phyloP scores from a whole-genome alignment of 2,797 vertebrate species.

The Gymnoscopelus braueri region DNA sequence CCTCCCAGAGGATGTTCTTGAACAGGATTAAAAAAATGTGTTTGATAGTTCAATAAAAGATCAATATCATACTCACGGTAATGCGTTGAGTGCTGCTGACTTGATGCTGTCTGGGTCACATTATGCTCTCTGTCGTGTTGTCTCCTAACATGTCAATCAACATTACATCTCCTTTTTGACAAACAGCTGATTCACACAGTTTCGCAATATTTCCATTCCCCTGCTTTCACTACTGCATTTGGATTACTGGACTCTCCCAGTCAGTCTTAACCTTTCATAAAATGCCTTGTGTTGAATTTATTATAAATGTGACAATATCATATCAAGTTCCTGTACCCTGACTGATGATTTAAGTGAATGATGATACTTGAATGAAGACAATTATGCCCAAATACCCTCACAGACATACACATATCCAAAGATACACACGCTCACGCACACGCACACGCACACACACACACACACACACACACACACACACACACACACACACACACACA shows the following conservation, averaged over 20 bases:
- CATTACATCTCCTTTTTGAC: background rate
- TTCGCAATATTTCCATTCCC: constrained; percentile 55
- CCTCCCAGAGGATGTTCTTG: background rate
- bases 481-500: constrained; percentile 16
- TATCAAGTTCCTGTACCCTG: no score
- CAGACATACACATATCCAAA: no score
- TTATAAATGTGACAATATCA: background rate
- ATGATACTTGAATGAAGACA: no score
- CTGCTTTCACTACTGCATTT: constrained; percentile 72
- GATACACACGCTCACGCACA: no score
- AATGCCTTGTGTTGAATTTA: background rate
- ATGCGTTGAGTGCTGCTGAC: constrained; percentile 25
- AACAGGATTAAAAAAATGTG: background rate
- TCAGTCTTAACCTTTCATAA: constrained; percentile 1
- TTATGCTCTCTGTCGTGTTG: constrained; percentile 14
- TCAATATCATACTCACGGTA: constrained; percentile 36
- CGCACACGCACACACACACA: background rate
- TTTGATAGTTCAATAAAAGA: background rate
- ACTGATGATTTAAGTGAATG: no score
- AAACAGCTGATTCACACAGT: constrained; percentile 58
- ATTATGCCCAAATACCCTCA: no score
- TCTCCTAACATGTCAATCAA: constrained; percentile 21
- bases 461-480: background rate
- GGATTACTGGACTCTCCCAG: background rate
- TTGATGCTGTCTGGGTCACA: constrained; percentile 19